These are phyloP conservation scores for Pempheris klunzingeri DNA, from an alignment of 2,797 vertebrate species.

Conservation along the genomic window DNA sequence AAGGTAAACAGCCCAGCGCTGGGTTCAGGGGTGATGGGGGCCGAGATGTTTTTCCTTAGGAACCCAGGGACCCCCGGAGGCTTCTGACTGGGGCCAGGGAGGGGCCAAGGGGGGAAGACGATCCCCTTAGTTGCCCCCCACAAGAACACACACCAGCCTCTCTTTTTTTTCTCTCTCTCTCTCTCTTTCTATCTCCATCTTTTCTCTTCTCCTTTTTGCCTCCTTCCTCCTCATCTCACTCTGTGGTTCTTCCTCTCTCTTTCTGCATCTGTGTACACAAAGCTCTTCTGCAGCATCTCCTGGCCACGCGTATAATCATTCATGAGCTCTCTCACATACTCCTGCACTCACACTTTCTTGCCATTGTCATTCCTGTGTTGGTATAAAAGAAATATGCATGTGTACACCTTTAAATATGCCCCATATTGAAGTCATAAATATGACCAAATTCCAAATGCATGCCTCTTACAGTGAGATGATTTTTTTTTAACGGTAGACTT, in stretches of 20 bases:
- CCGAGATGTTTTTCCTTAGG: slow-evolving; percentile 96
- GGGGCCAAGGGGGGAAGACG: slow-evolving; percentile 85
- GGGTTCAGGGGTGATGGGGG: slow-evolving; percentile 99
- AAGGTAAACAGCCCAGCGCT: slow-evolving; percentile 97
- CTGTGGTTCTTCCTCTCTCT: slow-evolving; percentile 12
- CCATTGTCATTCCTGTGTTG: slow-evolving; percentile 90
- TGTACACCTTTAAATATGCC: slow-evolving; percentile 21
- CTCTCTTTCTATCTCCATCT: slow-evolving; percentile 48
- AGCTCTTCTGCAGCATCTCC: slow-evolving; percentile 86
- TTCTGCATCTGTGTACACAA: slow-evolving; percentile 92
- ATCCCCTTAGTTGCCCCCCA: slow-evolving; percentile 85
- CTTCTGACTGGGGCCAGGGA: slow-evolving; percentile 88
- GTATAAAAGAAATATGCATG: slow-evolving; percentile 78
- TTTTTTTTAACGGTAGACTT: slow-evolving; percentile 31
- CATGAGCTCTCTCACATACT: slow-evolving; percentile 73
- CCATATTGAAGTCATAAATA: slow-evolving; percentile 34
- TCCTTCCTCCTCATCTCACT: slow-evolving; percentile 65
- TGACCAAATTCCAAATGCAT: slow-evolving; percentile 21
- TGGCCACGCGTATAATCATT: slow-evolving; percentile 82
- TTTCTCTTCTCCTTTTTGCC: slow-evolving; percentile 42
- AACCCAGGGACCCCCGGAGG: slow-evolving; percentile 91
- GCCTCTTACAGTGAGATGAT: slow-evolving; percentile 20
- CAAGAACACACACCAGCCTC: slow-evolving; percentile 68
- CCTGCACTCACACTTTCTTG: slow-evolving; percentile 72
- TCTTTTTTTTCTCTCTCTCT: slow-evolving; percentile 74